phyloP scores from a whole-genome alignment of 2,113 vertebrate genomes.

The Melanostigma gelatinosum region DNA sequence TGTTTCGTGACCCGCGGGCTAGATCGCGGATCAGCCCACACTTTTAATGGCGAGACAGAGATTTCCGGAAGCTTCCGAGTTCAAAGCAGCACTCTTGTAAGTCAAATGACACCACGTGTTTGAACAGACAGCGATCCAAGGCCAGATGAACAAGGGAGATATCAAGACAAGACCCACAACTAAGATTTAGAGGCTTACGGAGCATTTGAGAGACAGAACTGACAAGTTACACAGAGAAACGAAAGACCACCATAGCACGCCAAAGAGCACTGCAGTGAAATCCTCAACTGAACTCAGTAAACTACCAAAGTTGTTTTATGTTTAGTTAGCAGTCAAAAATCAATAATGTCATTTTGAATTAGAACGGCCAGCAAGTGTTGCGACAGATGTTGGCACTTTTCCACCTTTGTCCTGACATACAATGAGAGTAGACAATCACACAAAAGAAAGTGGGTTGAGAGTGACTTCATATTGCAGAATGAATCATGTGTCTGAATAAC shows the following conservation, averaged over 20 bases:
- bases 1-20: constrained; percentile 41
- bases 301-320: constrained; percentile 3
- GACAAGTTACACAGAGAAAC: constrained; percentile 6
- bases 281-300: neutral
- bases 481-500: constrained; percentile 8
- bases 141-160: constrained; percentile 17
- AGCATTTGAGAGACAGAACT: constrained; percentile 18
- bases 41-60: constrained; percentile 69
- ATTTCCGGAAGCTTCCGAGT: constrained; percentile 52
- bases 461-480: neutral
- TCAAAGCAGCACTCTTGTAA: constrained; percentile 40
- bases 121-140: constrained; percentile 28
- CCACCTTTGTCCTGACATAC: constrained; percentile 2
- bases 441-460: constrained; percentile 6
- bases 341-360: constrained; percentile 3
- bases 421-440: constrained; percentile 1
- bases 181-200: constrained; percentile 18
- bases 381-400: neutral
- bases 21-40: constrained; percentile 61
- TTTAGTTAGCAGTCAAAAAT: neutral
- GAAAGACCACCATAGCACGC: constrained; percentile 2
- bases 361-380: neutral
- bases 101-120: constrained; percentile 60
- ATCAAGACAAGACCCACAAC: constrained; percentile 14
- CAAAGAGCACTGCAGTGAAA: neutral